Percentiles rank a stretch among this genome's conserved stretches.
Evolutionary conservation across 2,113 vertebrate genomes (phyloP).

Genomic region (Nothocercus julius): DNA sequence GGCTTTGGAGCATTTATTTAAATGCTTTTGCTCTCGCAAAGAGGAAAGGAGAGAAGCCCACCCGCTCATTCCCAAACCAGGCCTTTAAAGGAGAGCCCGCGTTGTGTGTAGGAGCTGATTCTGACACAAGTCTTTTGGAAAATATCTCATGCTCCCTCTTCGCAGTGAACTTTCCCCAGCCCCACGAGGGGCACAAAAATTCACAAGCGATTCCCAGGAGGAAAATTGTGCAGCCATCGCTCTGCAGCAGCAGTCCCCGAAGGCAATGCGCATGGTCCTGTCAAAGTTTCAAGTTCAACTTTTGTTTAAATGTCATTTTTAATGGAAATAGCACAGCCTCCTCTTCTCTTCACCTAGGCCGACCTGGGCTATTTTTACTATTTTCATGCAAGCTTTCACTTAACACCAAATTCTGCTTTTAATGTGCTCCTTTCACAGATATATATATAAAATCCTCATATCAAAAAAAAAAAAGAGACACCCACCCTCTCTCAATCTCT

Average conservation of each 20-base stretch:
- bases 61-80: not conserved
- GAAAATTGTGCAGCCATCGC: not conserved
- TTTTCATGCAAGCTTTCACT: accelerated
- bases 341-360: not conserved
- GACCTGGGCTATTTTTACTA: not conserved
- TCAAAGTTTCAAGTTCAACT: not conserved
- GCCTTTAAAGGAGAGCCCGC: accelerated
- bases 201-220: accelerated
- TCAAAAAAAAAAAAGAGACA: not conserved
- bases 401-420: not conserved
- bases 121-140: accelerated
- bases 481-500: not conserved
- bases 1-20: not conserved
- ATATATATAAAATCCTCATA: not conserved
- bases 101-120: not conserved
- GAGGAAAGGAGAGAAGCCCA: not conserved
- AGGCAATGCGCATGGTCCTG: not conserved
- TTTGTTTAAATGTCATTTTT: not conserved
- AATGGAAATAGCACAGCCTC: not conserved
- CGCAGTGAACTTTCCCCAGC: not conserved
- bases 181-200: not conserved
- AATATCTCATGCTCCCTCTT: accelerated
- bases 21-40: too few species aligned
- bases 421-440: not conserved
- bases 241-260: not conserved